A percentile compares a stretch with the other conserved stretches of the same genome.
These are phyloP conservation scores for Anoplius nigerrimus DNA, from an alignment of 2,888 invertebrate species.

Conservation along the genomic window DNA sequence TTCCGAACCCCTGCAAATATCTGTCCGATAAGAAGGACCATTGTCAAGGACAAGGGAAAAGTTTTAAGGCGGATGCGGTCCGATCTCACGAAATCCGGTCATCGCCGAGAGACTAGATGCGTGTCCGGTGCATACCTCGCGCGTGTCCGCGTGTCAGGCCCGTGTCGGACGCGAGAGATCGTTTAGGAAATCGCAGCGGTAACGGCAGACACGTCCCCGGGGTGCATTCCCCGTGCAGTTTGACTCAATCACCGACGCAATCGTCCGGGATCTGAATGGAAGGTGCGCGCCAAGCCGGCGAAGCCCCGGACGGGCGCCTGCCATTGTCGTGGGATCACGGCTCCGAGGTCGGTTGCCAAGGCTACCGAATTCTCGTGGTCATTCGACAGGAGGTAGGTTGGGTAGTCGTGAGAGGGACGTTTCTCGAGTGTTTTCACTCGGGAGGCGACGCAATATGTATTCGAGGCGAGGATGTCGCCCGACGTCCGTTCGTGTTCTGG, in stretches of 20 bases:
- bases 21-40: too few relatives aligned
- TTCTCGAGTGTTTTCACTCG: conserved; percentile 14
- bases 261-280: neutral
- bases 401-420: neutral
- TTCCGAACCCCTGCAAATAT: too few relatives aligned
- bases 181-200: conserved; percentile 4
- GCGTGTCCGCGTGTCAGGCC: neutral
- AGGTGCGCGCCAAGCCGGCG: neutral
- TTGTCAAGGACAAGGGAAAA: too few relatives aligned
- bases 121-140: neutral
- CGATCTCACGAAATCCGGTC: too few relatives aligned
- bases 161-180: neutral
- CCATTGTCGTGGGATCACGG: neutral
- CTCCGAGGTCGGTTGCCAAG: conserved; percentile 16
- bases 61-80: too few relatives aligned
- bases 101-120: too few relatives aligned
- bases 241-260: conserved; percentile 4
- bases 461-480: neutral
- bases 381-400: neutral
- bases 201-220: neutral
- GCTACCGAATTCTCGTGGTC: conserved; percentile 10
- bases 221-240: conserved; percentile 13
- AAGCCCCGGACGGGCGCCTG: neutral
- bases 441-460: conserved; percentile 5
- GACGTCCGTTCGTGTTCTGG: neutral